Conservation (phyloP, 2,797 vertebrate species). For the Chelmon rostratus region DNA sequence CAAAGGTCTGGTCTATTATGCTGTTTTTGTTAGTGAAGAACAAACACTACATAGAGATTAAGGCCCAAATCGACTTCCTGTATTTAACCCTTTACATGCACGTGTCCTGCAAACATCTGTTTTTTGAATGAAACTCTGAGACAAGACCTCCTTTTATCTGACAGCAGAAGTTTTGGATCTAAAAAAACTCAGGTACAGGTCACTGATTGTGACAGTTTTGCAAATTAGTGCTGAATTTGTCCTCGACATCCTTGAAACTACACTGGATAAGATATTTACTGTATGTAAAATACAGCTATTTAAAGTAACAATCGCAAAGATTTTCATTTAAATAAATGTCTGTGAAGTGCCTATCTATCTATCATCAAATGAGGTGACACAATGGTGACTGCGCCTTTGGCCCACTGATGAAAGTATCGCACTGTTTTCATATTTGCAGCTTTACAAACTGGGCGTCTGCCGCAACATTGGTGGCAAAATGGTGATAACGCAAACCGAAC, state of each 20-base stretch:
- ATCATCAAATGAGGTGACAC: no score
- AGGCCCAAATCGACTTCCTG: constrained; percentile 61
- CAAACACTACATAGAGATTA: constrained; percentile 68
- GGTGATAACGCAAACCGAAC: no score
- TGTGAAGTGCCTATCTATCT: no score
- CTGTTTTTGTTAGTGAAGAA: constrained; percentile 69
- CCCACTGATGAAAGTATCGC: no score
- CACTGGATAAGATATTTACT: not conserved
- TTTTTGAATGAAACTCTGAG: constrained; percentile 31
- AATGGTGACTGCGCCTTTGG: no score
- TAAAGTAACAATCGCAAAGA: not conserved
- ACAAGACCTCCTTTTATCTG: constrained; percentile 41
- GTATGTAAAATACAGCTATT: not conserved
- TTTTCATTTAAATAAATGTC: no score
- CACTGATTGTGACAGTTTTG: constrained; percentile 19
- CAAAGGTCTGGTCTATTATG: constrained; percentile 60
- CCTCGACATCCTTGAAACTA: not conserved
- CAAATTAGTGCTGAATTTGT: constrained; percentile 10
- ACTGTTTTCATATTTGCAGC: no score
- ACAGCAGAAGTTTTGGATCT: constrained; percentile 19
- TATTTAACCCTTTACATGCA: constrained; percentile 52
- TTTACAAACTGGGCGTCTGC: no score
- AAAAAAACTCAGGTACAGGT: constrained; percentile 26
- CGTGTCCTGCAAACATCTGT: constrained; percentile 50
- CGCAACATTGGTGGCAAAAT: no score